phyloP scores from a whole-genome alignment of 2,888 invertebrate species.

The Diogma glabrata region DNA sequence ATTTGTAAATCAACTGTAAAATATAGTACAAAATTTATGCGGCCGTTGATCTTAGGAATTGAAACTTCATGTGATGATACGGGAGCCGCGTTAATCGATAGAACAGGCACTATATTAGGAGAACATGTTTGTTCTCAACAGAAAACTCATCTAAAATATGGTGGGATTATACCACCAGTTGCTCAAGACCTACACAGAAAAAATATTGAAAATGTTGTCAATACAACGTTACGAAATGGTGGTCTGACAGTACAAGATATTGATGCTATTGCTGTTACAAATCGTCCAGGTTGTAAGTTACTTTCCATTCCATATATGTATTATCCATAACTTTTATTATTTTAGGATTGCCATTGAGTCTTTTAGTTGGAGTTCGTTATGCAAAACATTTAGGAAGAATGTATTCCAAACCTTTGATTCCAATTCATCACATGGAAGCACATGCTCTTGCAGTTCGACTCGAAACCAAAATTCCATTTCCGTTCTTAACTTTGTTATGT shows the following conservation, averaged over 20 bases:
- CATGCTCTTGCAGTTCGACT: conserved; percentile 86
- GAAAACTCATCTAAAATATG: conserved; percentile 55
- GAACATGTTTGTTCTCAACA: conserved; percentile 77
- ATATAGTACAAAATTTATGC: background rate
- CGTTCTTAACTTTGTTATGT: conserved; percentile 77
- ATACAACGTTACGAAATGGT: conserved; percentile 51
- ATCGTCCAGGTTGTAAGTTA: conserved; percentile 77
- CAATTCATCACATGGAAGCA: conserved; percentile 98
- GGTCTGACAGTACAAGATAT: conserved; percentile 49
- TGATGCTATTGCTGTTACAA: conserved; percentile 84
- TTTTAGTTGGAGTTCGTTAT: conserved; percentile 70
- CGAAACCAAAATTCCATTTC: conserved; percentile 58
- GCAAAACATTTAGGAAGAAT: conserved; percentile 60
- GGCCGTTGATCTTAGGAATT: conserved; percentile 60
- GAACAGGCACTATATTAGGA: conserved; percentile 57
- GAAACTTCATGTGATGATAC: conserved; percentile 99
- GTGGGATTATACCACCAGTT: conserved; percentile 65
- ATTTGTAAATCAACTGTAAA: too few relatives aligned
- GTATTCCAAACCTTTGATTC: conserved; percentile 71
- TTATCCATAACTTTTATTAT: conserved; percentile 27
- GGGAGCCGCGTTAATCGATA: conserved; percentile 76
- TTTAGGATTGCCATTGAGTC: conserved; percentile 67
- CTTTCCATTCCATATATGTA: too few relatives aligned
- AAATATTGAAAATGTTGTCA: conserved; percentile 63
- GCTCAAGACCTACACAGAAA: conserved; percentile 71